A percentile compares a stretch with the other conserved stretches of the same genome.
Evolutionary conservation across 1,140 invertebrate species (phyloP).

Genomic region (Trichonephila clavata): DNA sequence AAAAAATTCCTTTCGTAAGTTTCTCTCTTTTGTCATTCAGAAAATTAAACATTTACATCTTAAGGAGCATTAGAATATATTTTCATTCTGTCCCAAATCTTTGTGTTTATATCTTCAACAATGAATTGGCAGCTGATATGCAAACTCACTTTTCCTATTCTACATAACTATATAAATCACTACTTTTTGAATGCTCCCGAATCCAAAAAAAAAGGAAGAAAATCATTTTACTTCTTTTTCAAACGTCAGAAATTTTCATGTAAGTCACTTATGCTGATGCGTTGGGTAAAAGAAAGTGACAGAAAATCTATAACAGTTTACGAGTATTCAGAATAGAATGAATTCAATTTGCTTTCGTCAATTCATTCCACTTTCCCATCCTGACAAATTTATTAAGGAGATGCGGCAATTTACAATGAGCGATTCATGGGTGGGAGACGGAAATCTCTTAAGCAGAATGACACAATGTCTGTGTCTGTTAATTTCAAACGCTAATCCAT

Average conservation of each 20-base stretch:
- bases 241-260: neutral
- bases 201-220: neutral
- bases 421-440: slow-evolving; percentile 14
- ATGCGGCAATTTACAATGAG: neutral
- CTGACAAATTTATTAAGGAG: slow-evolving; percentile 16
- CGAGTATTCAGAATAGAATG: neutral
- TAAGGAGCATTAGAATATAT: too few species aligned
- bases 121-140: too few species aligned
- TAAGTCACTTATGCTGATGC: neutral
- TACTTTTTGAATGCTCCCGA: too few species aligned
- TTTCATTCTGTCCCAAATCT: too few species aligned
- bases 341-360: neutral
- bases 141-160: too few species aligned
- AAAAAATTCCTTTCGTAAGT: too few species aligned
- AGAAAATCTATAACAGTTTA: neutral
- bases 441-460: slow-evolving; percentile 28
- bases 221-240: neutral
- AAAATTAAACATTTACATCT: too few species aligned
- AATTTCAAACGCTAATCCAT: slow-evolving; percentile 32
- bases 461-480: neutral
- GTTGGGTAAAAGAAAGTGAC: neutral
- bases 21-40: too few species aligned
- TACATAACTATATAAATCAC: too few species aligned
- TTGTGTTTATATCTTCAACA: too few species aligned
- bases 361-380: neutral